phyloP scores from a whole-genome alignment of 1,140 invertebrate genomes.

The Yoshiicerus persimilis region DNA sequence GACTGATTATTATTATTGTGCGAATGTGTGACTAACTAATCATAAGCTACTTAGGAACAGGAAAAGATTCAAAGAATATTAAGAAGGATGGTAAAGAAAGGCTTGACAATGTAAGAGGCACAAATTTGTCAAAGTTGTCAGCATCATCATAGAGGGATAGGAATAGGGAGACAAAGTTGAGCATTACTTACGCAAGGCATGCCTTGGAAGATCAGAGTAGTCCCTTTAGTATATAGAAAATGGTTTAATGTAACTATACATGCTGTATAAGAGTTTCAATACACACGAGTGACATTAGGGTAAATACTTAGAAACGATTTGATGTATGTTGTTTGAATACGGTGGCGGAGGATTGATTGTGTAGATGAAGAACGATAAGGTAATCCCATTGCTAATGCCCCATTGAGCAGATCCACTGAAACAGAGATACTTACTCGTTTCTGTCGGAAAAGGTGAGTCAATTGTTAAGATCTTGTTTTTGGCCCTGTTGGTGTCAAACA shows the following conservation, averaged over 20 bases:
- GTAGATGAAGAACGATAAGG: slow-evolving; percentile 19
- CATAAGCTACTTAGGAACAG: neutral
- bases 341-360: neutral
- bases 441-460: slow-evolving; percentile 2
- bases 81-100: neutral
- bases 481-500: slow-evolving; percentile 16
- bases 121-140: neutral
- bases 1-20: no score
- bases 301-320: neutral
- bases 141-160: neutral
- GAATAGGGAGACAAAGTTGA: no score
- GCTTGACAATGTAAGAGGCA: neutral
- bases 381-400: slow-evolving; percentile 32
- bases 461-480: slow-evolving; percentile 18
- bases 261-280: no score
- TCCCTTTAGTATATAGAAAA: neutral
- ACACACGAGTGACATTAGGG: no score
- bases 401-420: slow-evolving; percentile 25
- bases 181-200: no score
- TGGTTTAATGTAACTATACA: neutral
- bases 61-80: neutral
- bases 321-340: neutral
- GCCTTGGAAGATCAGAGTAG: no score
- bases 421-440: neutral
- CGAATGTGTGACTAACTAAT: slow-evolving; percentile 3